Evolutionary conservation across 2,113 vertebrate species (phyloP).

Genomic region (Gavialis gangeticus): DNA sequence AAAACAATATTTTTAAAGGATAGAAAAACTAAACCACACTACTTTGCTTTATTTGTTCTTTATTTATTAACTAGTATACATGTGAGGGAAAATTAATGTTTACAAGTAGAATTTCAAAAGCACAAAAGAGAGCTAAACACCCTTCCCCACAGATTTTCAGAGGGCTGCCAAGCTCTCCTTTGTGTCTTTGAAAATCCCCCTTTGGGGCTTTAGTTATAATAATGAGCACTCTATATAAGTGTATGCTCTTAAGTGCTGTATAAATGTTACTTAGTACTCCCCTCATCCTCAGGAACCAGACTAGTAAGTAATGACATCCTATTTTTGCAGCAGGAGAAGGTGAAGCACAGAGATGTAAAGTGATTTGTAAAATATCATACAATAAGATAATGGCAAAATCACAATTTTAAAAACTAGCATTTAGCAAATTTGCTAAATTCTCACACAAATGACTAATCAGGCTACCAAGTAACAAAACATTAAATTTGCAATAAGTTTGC

Average conservation of each 20-base stretch:
- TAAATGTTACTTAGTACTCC: not conserved
- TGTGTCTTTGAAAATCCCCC: not conserved
- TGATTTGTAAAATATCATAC: not conserved
- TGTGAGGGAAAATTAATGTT: not conserved
- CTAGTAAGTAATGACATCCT: not conserved
- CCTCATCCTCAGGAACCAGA: not conserved
- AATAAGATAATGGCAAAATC: not conserved
- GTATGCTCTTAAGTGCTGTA: not conserved
- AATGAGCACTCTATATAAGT: not conserved
- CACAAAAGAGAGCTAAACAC: not conserved
- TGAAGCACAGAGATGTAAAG: not conserved
- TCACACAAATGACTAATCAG: not conserved
- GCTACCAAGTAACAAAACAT: not conserved
- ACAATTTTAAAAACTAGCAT: not conserved
- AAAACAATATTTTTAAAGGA: not conserved
- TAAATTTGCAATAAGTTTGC: too few relatives aligned
- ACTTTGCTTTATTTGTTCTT: not conserved
- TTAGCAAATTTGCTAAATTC: not conserved
- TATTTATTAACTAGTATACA: not conserved
- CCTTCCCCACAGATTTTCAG: not conserved
- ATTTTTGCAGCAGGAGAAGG: rapidly evolving
- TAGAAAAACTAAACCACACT: not conserved
- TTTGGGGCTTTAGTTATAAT: not conserved
- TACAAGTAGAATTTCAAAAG: not conserved
- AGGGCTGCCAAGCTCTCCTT: not conserved